A percentile compares a stretch with the other conserved stretches of the same genome.
These are phyloP conservation scores for Eristalis arbustorum DNA, from an alignment of 2,888 invertebrate genomes.

Conservation along the genomic window DNA sequence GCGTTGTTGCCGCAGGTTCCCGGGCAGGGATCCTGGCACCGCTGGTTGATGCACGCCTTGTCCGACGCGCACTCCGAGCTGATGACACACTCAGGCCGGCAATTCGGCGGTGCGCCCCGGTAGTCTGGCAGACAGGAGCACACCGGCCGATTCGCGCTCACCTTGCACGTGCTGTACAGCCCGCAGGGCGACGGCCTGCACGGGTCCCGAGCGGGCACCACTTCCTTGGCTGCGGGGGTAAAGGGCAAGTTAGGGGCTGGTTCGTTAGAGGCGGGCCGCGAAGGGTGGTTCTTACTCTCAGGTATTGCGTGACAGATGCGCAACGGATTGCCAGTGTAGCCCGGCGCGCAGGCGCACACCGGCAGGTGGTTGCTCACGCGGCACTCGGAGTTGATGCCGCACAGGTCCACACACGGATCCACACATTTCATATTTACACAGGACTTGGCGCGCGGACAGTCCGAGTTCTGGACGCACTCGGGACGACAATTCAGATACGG, in stretches of 20 bases:
- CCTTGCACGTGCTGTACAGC: conserved; percentile 81
- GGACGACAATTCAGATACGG: conserved; percentile 92
- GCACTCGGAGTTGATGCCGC: conserved; percentile 92
- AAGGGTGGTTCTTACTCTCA: conserved; percentile 75
- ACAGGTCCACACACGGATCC: conserved; percentile 91
- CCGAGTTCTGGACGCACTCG: conserved; percentile 93
- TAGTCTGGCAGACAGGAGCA: conserved; percentile 88
- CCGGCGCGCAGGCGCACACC: conserved; percentile 86
- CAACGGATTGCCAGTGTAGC: conserved; percentile 90
- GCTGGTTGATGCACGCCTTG: conserved; percentile 87
- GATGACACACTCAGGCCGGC: conserved; percentile 88
- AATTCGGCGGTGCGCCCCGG: conserved; percentile 87
- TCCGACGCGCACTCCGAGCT: conserved; percentile 88
- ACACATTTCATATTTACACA: conserved; percentile 92
- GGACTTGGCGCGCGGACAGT: conserved; percentile 88
- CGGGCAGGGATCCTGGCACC: conserved; percentile 87
- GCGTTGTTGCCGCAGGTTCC: conserved; percentile 89
- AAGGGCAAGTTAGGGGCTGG: not conserved
- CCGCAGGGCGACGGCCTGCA: conserved; percentile 81
- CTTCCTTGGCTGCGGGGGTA: conserved; percentile 29
- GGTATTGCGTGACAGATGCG: conserved; percentile 85
- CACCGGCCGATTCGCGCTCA: conserved; percentile 84
- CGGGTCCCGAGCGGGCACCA: conserved; percentile 75
- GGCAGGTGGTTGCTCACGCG: conserved; percentile 91
- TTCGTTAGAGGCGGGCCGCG: not conserved